Evolutionary conservation across 2,888 invertebrate genomes (phyloP), one percentile per base, ranked within the genome.

Genomic region (Dolichopus griseipennis): DNA sequence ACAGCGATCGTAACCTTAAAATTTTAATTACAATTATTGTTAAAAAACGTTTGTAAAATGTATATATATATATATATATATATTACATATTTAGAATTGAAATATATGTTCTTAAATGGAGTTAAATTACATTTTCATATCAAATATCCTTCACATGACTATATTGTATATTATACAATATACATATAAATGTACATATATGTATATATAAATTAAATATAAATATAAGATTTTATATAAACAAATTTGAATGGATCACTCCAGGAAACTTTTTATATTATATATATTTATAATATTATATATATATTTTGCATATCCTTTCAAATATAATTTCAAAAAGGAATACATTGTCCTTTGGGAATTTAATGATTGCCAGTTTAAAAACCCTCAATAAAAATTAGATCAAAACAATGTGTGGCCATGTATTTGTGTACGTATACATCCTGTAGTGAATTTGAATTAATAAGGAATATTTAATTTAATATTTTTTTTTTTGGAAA

Each of bases 1-100:
- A n/a, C n/a, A n/a, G n/a, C 8, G 41, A 41, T 15, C 8, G 41
- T 52, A 52, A 52, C 52, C 52, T 52, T 52, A 12, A 52, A 52
- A 52, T 52, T 52, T 52, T 52, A 52, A 52, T 52, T 52, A 52
- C 52, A 52, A 52, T 52, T 52, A 52, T 52, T 52, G 18, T 52
- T 52, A 18, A 18, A 52, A 52, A 52, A 52, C 9, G 15, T 12
- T 41, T 41, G 2, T 41, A 9, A 41, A 5, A 12, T 41, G 41
- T 12, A 7, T 12, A 9, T 41, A 9, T 41, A 15, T 41, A 41
- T 9, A 41, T 12, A 41, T 9, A 41, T 9, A 41, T 15, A 41
- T 6, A n/a, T n/a, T n/a, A n/a, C n/a, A n/a, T n/a, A n/a, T n/a
- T n/a, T n/a, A n/a, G n/a, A n/a, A n/a, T 43, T 43, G 7, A 6